phyloP scores from a whole-genome alignment of 2,888 invertebrate genomes.

The Marronus borbonicus region DNA sequence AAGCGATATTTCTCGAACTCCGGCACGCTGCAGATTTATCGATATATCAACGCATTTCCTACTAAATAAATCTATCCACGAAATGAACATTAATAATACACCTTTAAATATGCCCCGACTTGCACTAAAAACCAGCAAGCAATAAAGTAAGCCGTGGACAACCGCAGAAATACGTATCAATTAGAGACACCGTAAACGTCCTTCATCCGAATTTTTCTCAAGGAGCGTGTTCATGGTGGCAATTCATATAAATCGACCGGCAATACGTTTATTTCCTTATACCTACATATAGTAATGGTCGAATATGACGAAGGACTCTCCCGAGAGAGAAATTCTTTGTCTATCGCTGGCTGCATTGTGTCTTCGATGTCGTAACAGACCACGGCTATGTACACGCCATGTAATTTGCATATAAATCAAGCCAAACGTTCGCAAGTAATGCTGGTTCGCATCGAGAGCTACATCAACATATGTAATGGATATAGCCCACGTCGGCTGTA shows the following conservation, averaged over 20 bases:
- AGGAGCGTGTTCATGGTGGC: background rate
- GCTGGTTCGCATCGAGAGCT: conserved; percentile 36
- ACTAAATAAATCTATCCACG: conserved; percentile 38
- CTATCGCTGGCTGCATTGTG: conserved; percentile 22
- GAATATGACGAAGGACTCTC: conserved; percentile 29
- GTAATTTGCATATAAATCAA: conserved; percentile 46
- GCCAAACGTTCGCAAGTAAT: conserved; percentile 36
- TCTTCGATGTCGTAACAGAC: conserved; percentile 31
- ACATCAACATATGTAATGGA: conserved; percentile 41
- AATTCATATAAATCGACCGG: conserved; percentile 3
- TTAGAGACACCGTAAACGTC: conserved; percentile 32
- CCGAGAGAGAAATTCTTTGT: conserved; percentile 36
- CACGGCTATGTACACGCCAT: conserved; percentile 11
- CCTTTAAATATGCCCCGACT: conserved; percentile 13
- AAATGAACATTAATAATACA: conserved; percentile 28
- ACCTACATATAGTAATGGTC: background rate
- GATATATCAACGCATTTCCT: conserved; percentile 38
- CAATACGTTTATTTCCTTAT: conserved; percentile 31
- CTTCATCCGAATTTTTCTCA: conserved; percentile 28
- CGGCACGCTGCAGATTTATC: conserved; percentile 27
- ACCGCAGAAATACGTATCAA: conserved; percentile 30
- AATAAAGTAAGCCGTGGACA: conserved; percentile 24
- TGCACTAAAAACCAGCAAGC: background rate
- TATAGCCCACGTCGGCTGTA: conserved; percentile 40
- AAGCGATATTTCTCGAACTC: background rate